A percentile compares a stretch with the other conserved stretches of the same genome.
phyloP scores from a whole-genome alignment of 2,888 invertebrate genomes.

The Metopia argyrocephala region DNA sequence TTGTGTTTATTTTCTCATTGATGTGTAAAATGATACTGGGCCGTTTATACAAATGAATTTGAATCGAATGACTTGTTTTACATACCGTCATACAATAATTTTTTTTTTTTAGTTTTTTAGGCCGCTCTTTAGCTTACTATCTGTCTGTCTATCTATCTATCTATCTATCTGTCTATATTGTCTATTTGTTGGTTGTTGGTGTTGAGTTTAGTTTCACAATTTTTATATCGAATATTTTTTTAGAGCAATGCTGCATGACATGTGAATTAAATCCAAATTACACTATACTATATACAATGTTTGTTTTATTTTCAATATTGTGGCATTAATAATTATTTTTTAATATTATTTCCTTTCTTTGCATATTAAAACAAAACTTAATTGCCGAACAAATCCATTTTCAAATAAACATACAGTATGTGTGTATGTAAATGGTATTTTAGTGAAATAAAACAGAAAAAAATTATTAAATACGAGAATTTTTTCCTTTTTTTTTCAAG shows the following conservation, averaged over 20 bases:
- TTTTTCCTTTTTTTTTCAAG: no score
- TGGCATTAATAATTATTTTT: not conserved
- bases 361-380: no score
- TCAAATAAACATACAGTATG: no score
- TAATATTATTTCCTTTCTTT: not conserved
- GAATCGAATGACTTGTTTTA: not conserved
- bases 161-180: no score
- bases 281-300: not conserved
- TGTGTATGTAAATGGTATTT: no score
- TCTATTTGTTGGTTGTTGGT: no score
- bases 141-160: not conserved
- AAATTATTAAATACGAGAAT: no score
- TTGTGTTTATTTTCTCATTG: conserved; percentile 21
- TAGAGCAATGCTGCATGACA: not conserved
- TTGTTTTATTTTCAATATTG: not conserved
- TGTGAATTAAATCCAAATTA: not conserved
- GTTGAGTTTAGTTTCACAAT: no score
- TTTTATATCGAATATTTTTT: no score
- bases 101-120: no score
- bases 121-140: not conserved
- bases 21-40: conserved; percentile 44
- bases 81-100: not conserved
- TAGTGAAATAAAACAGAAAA: no score
- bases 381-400: no score
- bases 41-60: conserved; percentile 15